These are phyloP conservation scores for Hemistola chrysoprasaria DNA, from an alignment of 2,888 invertebrate species.

Conservation along the genomic window DNA sequence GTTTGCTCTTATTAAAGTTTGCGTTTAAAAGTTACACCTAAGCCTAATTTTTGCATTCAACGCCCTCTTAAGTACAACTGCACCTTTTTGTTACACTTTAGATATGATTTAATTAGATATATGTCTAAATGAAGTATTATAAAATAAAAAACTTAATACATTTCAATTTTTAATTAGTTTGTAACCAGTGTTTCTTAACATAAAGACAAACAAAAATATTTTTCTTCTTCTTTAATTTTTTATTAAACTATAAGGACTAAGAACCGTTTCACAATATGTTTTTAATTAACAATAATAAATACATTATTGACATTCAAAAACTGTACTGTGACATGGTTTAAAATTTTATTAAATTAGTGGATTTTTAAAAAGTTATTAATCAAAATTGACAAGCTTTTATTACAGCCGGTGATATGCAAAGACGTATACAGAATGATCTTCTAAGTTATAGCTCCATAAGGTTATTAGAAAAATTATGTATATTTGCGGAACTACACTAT, in stretches of 20 bases:
- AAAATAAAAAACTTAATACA: too few species aligned
- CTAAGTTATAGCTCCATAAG: too few species aligned
- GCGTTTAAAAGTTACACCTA: too few species aligned
- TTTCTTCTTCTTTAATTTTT: neutral
- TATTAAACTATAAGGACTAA: neutral
- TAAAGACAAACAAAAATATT: conserved; percentile 2
- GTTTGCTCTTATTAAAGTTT: too few species aligned
- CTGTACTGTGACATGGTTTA: neutral
- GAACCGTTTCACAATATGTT: neutral
- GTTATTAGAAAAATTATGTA: too few species aligned
- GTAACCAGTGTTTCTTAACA: conserved; percentile 11
- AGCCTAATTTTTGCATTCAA: too few species aligned
- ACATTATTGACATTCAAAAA: conserved; percentile 12
- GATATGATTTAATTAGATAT: too few species aligned
- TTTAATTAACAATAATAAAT: conserved; percentile 9
- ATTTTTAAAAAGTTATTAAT: conserved; percentile 1
- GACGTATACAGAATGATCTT: conserved; percentile 19
- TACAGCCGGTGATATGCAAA: conserved; percentile 29
- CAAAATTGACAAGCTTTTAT: conserved; percentile 20
- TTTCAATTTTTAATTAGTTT: conserved; percentile 15
- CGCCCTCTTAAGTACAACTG: too few species aligned
- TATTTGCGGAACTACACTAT: too few species aligned
- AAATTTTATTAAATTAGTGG: conserved; percentile 1
- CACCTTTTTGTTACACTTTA: too few species aligned
- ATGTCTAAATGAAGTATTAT: too few species aligned